Conservation (phyloP, 2,888 invertebrate species). For the Heliothis peltigera region DNA sequence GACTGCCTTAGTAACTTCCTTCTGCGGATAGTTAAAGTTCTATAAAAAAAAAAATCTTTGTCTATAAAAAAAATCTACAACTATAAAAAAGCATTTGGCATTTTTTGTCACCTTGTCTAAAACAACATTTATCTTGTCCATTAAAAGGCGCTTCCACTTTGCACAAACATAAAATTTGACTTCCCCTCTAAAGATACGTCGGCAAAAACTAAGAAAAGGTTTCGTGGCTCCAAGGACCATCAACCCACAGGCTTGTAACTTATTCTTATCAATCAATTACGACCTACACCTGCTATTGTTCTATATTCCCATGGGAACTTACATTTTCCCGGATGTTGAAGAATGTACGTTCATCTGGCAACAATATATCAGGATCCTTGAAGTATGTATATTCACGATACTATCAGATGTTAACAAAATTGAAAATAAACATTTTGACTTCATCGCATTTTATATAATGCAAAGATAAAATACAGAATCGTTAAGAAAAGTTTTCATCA, state of each 20-base stretch:
- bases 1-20: too few species aligned
- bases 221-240: background rate
- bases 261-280: conserved; percentile 11
- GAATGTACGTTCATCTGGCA: conserved; percentile 51
- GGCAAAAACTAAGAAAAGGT: background rate
- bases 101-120: too few species aligned
- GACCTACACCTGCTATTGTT: conserved; percentile 52
- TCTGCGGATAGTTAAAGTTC: too few species aligned
- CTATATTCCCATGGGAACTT: conserved; percentile 57
- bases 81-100: too few species aligned
- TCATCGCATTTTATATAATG: too few species aligned
- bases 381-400: conserved; percentile 13
- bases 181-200: background rate
- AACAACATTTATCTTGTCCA: too few species aligned
- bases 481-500: too few species aligned
- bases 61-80: too few species aligned
- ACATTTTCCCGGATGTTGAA: conserved; percentile 54
- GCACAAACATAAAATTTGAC: background rate
- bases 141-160: background rate
- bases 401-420: conserved; percentile 1
- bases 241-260: background rate
- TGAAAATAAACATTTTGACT: background rate
- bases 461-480: too few species aligned
- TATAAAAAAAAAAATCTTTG: too few species aligned
- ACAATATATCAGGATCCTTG: conserved; percentile 26